Conservation (phyloP, 2,888 invertebrate genomes). For the Melanargia galathea region DNA sequence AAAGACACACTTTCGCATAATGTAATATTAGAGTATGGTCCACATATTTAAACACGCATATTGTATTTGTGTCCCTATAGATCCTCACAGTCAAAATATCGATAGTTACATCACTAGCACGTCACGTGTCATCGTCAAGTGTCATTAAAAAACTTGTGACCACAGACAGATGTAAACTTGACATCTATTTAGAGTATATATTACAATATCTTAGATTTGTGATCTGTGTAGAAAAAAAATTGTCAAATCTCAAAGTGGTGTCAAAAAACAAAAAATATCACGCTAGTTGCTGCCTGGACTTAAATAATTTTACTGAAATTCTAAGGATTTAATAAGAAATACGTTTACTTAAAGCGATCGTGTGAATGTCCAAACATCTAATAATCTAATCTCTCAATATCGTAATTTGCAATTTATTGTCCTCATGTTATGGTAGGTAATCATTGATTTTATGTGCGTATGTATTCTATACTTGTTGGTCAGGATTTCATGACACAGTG, state of each 20-base stretch:
- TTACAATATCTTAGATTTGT: too few relatives aligned
- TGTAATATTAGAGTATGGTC: too few relatives aligned
- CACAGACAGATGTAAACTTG: too few relatives aligned
- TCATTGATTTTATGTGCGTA: conserved; percentile 29
- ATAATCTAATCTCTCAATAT: conserved; percentile 19
- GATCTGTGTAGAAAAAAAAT: too few relatives aligned
- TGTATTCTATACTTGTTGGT: conserved; percentile 35
- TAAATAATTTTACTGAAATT: not conserved
- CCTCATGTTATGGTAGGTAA: conserved; percentile 37
- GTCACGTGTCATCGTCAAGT: too few relatives aligned
- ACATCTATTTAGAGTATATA: too few relatives aligned
- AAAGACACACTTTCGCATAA: too few relatives aligned
- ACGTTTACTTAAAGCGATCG: conserved; percentile 9
- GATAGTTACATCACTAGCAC: too few relatives aligned
- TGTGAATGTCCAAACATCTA: conserved; percentile 21
- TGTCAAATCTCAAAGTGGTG: not conserved
- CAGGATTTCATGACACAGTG: conserved; percentile 33
- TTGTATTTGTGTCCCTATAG: too few relatives aligned
- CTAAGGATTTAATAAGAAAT: not conserved
- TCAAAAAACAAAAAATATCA: not conserved
- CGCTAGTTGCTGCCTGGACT: not conserved
- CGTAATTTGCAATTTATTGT: conserved; percentile 15
- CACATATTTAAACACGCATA: too few relatives aligned
- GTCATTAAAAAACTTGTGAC: too few relatives aligned
- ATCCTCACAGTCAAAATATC: too few relatives aligned